These are phyloP conservation scores for Idaea biselata DNA, from an alignment of 2,888 invertebrate species.

Conservation along the genomic window DNA sequence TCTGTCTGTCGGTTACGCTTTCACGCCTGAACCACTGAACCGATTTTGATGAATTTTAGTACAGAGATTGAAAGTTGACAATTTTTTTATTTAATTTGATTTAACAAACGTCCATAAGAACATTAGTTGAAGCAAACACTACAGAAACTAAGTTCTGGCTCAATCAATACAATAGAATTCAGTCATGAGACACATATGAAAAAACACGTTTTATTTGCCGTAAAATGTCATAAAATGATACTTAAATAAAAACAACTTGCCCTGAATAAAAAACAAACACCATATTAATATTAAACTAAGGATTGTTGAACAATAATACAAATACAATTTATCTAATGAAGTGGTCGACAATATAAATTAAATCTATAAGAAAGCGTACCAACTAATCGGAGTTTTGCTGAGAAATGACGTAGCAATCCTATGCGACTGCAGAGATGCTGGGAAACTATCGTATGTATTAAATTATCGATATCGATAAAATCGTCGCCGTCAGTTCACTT, in stretches of 20 bases:
- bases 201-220: not conserved
- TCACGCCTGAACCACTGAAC: no score
- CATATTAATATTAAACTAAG: not conserved
- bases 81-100: no score
- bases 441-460: slow-evolving; percentile 4
- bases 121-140: no score
- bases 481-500: not conserved
- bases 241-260: slow-evolving; percentile 10
- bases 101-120: no score
- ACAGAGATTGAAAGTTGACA: no score
- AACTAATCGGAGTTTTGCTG: slow-evolving; percentile 32
- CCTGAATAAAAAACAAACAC: slow-evolving; percentile 10
- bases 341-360: slow-evolving; percentile 36
- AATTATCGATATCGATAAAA: slow-evolving; percentile 14
- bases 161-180: not conserved
- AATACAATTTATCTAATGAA: slow-evolving; percentile 28
- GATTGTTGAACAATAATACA: slow-evolving; percentile 5
- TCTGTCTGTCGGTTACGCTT: no score
- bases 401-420: slow-evolving; percentile 34
- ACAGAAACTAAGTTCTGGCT: no score
- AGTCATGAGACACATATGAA: slow-evolving; percentile 7
- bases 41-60: no score
- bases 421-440: slow-evolving; percentile 30
- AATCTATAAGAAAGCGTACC: slow-evolving; percentile 39
- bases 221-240: not conserved